Conservation (phyloP, 2,797 vertebrate genomes). For the Anabacerthia variegaticeps region DNA sequence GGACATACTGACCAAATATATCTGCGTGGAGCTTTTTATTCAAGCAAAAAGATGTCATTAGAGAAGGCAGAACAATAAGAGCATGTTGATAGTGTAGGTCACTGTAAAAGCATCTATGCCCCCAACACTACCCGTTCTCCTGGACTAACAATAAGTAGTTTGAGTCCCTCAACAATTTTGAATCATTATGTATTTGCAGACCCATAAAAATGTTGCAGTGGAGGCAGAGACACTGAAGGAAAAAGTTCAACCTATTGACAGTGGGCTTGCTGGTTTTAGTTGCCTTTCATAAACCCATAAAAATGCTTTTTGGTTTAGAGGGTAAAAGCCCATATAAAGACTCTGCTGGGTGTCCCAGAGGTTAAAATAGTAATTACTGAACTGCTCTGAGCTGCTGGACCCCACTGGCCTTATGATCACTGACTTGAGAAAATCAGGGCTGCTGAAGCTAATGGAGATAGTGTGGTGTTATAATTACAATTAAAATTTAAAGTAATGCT, state of each 20-base stretch:
- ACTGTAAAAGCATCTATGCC: background rate
- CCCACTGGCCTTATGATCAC: background rate
- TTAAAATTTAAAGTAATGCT: background rate
- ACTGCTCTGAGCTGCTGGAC: background rate
- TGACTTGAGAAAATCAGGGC: slow-evolving; percentile 9
- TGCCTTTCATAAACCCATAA: background rate
- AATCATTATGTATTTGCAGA: background rate
- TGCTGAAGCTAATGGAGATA: background rate
- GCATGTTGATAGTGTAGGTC: background rate
- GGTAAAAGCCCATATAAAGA: background rate
- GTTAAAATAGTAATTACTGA: background rate
- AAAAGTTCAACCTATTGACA: background rate
- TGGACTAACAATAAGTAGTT: background rate
- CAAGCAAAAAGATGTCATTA: background rate
- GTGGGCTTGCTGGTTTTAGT: background rate
- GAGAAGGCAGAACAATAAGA: background rate
- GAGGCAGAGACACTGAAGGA: background rate
- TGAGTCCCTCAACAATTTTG: background rate
- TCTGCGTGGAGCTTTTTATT: slow-evolving; percentile 45
- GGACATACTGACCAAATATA: background rate
- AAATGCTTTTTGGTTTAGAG: background rate
- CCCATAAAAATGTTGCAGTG: background rate
- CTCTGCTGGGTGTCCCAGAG: background rate
- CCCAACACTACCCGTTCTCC: background rate
- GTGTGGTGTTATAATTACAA: background rate